Evolutionary conservation across 2,888 invertebrate species (phyloP).

Genomic region (Portevinia maculata): DNA sequence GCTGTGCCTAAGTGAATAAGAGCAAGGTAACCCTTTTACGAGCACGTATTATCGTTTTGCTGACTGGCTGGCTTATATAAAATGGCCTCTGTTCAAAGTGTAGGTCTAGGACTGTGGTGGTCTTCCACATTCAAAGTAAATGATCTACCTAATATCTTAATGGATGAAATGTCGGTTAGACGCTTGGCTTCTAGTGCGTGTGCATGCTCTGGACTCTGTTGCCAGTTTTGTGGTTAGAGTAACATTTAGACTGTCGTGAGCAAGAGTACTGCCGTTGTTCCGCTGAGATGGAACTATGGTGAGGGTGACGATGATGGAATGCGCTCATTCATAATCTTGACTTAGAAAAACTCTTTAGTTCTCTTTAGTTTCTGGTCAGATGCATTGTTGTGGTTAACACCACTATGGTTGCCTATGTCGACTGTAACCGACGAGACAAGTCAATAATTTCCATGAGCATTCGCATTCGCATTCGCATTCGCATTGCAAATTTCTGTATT

Average conservation of each 20-base stretch:
- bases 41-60: conserved; percentile 34
- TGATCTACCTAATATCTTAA: conserved; percentile 40
- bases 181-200: conserved; percentile 3
- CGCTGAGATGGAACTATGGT: conserved; percentile 18
- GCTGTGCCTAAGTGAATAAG: conserved; percentile 29
- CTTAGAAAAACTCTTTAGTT: conserved; percentile 27
- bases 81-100: conserved; percentile 16
- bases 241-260: conserved; percentile 32
- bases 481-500: conserved; percentile 41
- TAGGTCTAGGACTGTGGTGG: conserved; percentile 53
- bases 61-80: not conserved
- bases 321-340: conserved; percentile 38
- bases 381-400: conserved; percentile 56
- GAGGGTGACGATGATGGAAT: conserved; percentile 44
- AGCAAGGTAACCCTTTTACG: conserved; percentile 61
- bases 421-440: conserved; percentile 18
- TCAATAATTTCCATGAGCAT: conserved; percentile 32
- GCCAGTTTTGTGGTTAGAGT: conserved; percentile 43
- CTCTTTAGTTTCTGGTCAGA: conserved; percentile 23
- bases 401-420: conserved; percentile 30
- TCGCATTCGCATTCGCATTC: conserved; percentile 17
- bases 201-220: conserved; percentile 1
- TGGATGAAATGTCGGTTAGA: conserved; percentile 43
- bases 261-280: conserved; percentile 37
- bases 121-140: conserved; percentile 37